Evolutionary conservation across 2,888 invertebrate genomes (phyloP).

Genomic region (Polydrusus cervinus): DNA sequence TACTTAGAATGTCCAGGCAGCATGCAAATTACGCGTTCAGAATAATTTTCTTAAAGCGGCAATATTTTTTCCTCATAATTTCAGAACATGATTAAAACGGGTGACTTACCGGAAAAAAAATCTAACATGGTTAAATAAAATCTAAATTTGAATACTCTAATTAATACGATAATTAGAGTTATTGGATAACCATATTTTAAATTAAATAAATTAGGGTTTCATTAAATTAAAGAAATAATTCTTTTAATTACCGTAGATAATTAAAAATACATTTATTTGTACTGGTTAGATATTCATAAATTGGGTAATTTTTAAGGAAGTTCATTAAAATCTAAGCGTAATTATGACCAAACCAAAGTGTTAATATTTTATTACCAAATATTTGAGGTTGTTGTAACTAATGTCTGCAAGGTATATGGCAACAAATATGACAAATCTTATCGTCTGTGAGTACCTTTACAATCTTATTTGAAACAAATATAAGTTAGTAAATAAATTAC

Average conservation of each 20-base stretch:
- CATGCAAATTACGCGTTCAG: slow-evolving; percentile 36
- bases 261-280: slow-evolving; percentile 39
- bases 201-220: slow-evolving; percentile 31
- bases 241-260: slow-evolving; percentile 29
- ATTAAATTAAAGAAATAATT: slow-evolving; percentile 14
- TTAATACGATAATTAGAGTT: slow-evolving; percentile 37
- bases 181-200: slow-evolving; percentile 36
- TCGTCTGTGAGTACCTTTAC: no score
- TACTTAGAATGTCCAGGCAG: slow-evolving; percentile 28
- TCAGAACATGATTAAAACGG: slow-evolving; percentile 37
- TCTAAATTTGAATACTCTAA: slow-evolving; percentile 32
- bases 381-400: background rate
- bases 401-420: no score
- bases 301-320: slow-evolving; percentile 42
- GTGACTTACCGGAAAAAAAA: slow-evolving; percentile 40
- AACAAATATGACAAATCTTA: no score
- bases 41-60: slow-evolving; percentile 36
- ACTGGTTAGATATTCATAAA: slow-evolving; percentile 25
- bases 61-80: slow-evolving; percentile 40
- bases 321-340: slow-evolving; percentile 24
- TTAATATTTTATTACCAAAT: background rate
- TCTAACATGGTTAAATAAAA: slow-evolving; percentile 31
- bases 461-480: no score
- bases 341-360: background rate
- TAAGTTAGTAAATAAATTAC: no score